Percentiles rank a stretch among this genome's conserved stretches.
Conservation (phyloP, 2,888 invertebrate species). For the Euzetes globulus region DNA sequence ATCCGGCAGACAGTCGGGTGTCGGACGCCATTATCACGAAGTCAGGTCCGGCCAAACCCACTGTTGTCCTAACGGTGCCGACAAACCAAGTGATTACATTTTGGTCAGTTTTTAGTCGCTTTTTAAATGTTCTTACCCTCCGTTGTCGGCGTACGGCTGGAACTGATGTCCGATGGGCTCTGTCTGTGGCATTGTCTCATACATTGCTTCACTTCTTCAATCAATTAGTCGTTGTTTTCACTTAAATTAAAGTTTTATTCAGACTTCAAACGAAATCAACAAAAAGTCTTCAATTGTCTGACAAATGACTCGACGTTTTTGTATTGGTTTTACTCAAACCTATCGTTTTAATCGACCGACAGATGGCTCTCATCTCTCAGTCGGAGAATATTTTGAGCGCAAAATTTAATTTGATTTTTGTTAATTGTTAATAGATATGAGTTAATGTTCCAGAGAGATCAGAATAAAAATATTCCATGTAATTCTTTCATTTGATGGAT, state of each 20-base stretch:
- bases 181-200: not conserved
- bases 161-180: conserved; percentile 50
- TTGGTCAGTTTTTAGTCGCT: not conserved
- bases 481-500: too few species aligned
- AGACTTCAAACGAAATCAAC: not conserved
- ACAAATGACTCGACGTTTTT: conserved; percentile 27
- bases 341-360: not conserved
- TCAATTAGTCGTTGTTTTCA: not conserved
- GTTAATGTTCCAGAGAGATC: too few species aligned
- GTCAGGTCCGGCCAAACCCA: conserved; percentile 91
- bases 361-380: not conserved
- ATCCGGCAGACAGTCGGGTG: conserved; percentile 83
- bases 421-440: too few species aligned
- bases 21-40: conserved; percentile 92
- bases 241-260: too few species aligned
- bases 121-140: conserved; percentile 55
- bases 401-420: not conserved
- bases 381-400: not conserved
- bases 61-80: conserved; percentile 65
- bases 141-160: conserved; percentile 66
- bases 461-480: too few species aligned
- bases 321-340: not conserved
- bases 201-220: not conserved
- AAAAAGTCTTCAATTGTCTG: not conserved
- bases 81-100: not conserved